Evolutionary conservation across 2,888 invertebrate species (phyloP).

Genomic region (Hypomecis punctinalis): DNA sequence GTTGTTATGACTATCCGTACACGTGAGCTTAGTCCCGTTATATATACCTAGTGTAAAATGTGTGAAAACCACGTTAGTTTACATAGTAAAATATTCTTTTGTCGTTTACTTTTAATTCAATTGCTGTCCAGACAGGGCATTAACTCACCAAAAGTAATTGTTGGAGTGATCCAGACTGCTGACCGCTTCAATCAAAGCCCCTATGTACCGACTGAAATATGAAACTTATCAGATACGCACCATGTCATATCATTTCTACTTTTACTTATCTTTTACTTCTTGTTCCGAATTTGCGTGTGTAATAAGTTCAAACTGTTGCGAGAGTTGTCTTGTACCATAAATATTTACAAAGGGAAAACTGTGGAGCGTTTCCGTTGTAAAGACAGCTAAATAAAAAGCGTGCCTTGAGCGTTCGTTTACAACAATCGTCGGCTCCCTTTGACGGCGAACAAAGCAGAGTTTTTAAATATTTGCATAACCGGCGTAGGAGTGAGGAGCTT

Average conservation of each 20-base stretch:
- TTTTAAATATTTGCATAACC: conserved; percentile 10
- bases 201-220: not conserved
- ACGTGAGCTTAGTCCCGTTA: too few relatives aligned
- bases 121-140: too few relatives aligned
- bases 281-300: conserved; percentile 1
- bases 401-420: conserved; percentile 4
- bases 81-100: too few relatives aligned
- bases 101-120: too few relatives aligned
- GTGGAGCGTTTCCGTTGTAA: not conserved
- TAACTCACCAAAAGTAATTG: too few relatives aligned
- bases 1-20: too few relatives aligned
- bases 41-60: too few relatives aligned
- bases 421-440: conserved; percentile 1
- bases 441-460: conserved; percentile 6
- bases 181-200: too few relatives aligned
- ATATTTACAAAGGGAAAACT: conserved; percentile 7
- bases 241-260: not conserved
- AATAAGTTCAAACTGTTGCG: conserved; percentile 1
- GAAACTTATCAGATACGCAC: conserved; percentile 6
- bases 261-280: not conserved
- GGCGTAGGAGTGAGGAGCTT: not conserved
- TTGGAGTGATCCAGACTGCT: too few relatives aligned
- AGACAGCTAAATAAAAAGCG: conserved; percentile 6
- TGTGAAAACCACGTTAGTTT: too few relatives aligned
- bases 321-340: not conserved